Evolutionary conservation across 2,888 invertebrate species (phyloP), one percentile per base, ranked within the genome.

Genomic region (Trimorus sp.): DNA sequence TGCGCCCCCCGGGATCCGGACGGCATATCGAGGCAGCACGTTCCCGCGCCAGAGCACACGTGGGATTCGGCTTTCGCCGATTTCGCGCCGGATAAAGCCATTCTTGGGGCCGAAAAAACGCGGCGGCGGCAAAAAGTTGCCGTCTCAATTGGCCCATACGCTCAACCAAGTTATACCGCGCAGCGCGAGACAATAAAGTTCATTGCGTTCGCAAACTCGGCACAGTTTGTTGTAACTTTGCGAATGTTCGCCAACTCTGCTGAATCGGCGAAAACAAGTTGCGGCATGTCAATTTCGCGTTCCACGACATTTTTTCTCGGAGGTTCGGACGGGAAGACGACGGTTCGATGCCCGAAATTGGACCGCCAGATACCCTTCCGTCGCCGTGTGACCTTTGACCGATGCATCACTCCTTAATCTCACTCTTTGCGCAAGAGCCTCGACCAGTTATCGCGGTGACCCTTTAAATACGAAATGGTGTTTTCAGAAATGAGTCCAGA

Each of bases 1-100:
- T 83, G 84, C 83, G 75, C 63, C 84, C 83, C 83, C 58, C 63
- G 84, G 84, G 83, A 81, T 56, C 56, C 40, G 48, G 68, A 53
- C 38, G 58, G 69, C 76, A 69, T 76, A 69, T n/a, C 76, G 66
- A 66, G 53, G 60, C 49, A 70, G 53, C 69, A 77, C 77, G 77
- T 77, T 70, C 70, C 77, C 37, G 42, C 15, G 63, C 1, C 70
- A 77, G 58, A 77, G 63, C 70, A 69, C 77, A 77, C 70, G 51
- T 77, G 77, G 77, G 77, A 77, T 70, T 77, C 77, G 77, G 70
- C 70, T 77, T 77, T 76, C 69, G 56, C 60, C 76, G 76, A 76
- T 76, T 76, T 76, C 69, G 62, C 68, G 69, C 37, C 69, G 69
- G 76, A 76, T 69, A 63, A 69, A 76, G 76, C 62, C 48, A 76